Evolutionary conservation across 2,797 vertebrate genomes (phyloP), one percentile per base, ranked within the genome.

Genomic region (Gymnocypris eckloni): DNA sequence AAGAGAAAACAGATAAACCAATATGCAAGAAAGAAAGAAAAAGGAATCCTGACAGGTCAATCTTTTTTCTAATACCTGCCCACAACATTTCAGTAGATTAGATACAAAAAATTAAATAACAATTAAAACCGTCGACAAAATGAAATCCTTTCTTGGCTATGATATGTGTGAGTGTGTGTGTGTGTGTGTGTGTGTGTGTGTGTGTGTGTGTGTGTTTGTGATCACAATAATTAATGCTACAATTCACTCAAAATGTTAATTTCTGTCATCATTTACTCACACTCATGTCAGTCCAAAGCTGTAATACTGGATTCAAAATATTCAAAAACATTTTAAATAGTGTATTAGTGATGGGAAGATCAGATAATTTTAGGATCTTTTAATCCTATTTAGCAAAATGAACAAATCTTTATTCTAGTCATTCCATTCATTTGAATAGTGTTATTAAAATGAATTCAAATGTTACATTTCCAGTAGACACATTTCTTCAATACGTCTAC

Each of bases 91-190:
- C 9, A 45, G 20, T 48, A 79, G 6, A 71, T 71, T 43, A 28
- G 22, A 66, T 6, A 4, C 41, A 48, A 16, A 15, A 9, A 80
- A 22, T 52, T 0, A 52, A 50, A 52, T 6, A 0, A 67, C 45
- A 41, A 64, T 13, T 13, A 6, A 28, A 64, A 28, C n/a, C 18
- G 37, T 18, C 9, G 3, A 54, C 28, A 52, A 2, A 82, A 45
- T 54, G 2, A 41, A 82, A 83, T 52, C 6, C 69, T 20, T 73
- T 76, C 7, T 45, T 87, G 1, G 61, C 86, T 52, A 28, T 20
- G 43, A 70, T 87, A 89, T 93, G 90, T 92, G 89, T 64, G 69
- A 41, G 20, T 87, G 89, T 93, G 90, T 92, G 89, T 64, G 69
- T 52, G 54, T 87, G 89, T 93, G 90, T 92, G 89, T 64, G 69